Evolutionary conservation across 2,797 vertebrate genomes (phyloP), one percentile per base, ranked within the genome.

Genomic region (Cyclopterus lumpus): DNA sequence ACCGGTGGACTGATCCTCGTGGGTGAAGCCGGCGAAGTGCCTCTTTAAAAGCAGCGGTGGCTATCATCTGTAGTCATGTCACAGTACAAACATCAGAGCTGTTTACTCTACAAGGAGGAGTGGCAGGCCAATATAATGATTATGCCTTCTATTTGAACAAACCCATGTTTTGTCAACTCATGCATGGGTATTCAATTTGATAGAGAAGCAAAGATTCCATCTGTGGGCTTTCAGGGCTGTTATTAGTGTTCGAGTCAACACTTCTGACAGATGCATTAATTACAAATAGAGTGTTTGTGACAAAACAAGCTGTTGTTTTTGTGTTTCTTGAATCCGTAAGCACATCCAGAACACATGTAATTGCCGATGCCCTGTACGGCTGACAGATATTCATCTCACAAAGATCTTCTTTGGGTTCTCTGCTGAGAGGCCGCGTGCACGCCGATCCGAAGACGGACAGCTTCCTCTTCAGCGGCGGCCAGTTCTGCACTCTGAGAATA

Each of bases 401-500:
- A 67, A 71, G 79, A 53, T 80, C 65, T 48, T 59, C 62, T 69
- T 58, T 7, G 12, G 34, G 44, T 73, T 38, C 32, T 61, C 38
- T 14, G 38, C 42, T 0, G 60, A 57, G 63, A 54, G 54, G 40
- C 55, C 6, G 72, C 28, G 44, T 28, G 57, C 73, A 24, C 55
- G 77, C 75, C 55, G 28, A 78, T 64, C 26, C 61, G 49, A 51
- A 59, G 44, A 67, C 64, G 16, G 74, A 72, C 0, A 44, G 62
- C 68, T 53, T 77, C 71, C 80, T 83, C 42, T 36, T 85, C 75
- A 66, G 16, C 79, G 30, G 57, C 48, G 60, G 70, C 72, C 6
- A 16, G 18, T 32, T 75, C 68, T 16, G 30, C 77, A 7, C 62
- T 48, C 11, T 0, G 44, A 74, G 83, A 91, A 88, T 88, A 90